phyloP scores from a whole-genome alignment of 2,888 invertebrate genomes.

The Caenorhabditis sp. region DNA sequence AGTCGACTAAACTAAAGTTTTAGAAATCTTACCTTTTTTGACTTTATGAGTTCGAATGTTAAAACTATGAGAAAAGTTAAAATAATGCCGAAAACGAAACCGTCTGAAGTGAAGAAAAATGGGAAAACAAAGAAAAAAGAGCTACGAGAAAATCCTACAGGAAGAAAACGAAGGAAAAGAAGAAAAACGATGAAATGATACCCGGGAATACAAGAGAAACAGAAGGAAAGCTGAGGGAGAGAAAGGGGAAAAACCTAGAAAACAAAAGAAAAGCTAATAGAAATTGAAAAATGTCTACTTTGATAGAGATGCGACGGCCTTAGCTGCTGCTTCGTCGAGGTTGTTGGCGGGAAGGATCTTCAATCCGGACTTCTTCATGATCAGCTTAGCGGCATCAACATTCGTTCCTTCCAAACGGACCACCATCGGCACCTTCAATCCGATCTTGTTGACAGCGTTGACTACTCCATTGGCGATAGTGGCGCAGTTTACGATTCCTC shows the following conservation, averaged over 20 bases:
- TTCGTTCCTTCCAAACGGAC: constrained; percentile 88
- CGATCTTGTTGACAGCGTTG: constrained; percentile 90
- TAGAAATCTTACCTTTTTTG: neutral
- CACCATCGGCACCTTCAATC: constrained; percentile 89
- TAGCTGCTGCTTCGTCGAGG: constrained; percentile 94
- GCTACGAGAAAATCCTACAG: constrained; percentile 34
- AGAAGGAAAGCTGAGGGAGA: neutral
- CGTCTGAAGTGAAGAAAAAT: neutral
- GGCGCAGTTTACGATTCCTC: constrained; percentile 98
- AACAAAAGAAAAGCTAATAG: constrained; percentile 6
- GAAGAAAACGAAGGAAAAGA: too few relatives aligned
- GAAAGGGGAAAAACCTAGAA: constrained; percentile 19
- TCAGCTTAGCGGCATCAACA: constrained; percentile 90
- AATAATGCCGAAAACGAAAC: neutral
- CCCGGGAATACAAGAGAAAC: constrained; percentile 37
- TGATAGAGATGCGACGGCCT: constrained; percentile 87
- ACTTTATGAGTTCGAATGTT: neutral
- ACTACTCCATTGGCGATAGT: constrained; percentile 97
- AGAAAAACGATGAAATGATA: constrained; percentile 8
- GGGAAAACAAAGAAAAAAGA: neutral
- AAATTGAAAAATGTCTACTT: constrained; percentile 13
- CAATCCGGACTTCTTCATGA: constrained; percentile 91
- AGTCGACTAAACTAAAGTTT: too few relatives aligned
- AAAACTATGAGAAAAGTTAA: constrained; percentile 15
- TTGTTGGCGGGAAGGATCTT: constrained; percentile 90